phyloP scores from a whole-genome alignment of 2,797 vertebrate species.

The Podarcis siculus region DNA sequence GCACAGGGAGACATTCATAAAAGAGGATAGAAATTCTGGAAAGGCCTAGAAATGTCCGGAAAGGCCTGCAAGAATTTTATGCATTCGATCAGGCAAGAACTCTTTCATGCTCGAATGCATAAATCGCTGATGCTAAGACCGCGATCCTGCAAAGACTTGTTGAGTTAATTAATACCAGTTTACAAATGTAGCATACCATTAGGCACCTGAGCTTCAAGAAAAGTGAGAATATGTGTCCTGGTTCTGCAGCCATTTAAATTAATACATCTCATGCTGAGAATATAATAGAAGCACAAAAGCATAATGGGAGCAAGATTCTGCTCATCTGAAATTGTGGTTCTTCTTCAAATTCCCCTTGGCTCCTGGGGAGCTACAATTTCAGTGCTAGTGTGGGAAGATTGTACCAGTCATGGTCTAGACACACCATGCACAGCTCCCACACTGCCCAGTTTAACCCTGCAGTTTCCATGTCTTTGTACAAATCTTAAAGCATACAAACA shows the following conservation, averaged over 20 bases:
- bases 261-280: constrained; percentile 31
- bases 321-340: neutral
- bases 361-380: neutral
- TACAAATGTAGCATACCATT: neutral
- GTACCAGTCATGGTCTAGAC: neutral
- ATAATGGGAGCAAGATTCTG: neutral
- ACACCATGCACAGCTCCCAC: constrained; percentile 25
- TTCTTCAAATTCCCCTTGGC: neutral
- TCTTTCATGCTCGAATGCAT: neutral
- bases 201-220: neutral
- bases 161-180: neutral
- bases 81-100: neutral
- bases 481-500: constrained; percentile 50
- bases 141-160: neutral
- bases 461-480: constrained; percentile 44
- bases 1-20: neutral
- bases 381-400: constrained; percentile 18
- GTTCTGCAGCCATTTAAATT: constrained; percentile 35
- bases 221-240: constrained; percentile 22
- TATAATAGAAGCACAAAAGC: neutral
- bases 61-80: neutral
- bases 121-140: no score
- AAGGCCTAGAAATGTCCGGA: neutral
- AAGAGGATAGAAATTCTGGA: neutral
- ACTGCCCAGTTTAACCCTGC: constrained; percentile 39